Conservation (phyloP, 2,113 vertebrate species). For the Passer domesticus region DNA sequence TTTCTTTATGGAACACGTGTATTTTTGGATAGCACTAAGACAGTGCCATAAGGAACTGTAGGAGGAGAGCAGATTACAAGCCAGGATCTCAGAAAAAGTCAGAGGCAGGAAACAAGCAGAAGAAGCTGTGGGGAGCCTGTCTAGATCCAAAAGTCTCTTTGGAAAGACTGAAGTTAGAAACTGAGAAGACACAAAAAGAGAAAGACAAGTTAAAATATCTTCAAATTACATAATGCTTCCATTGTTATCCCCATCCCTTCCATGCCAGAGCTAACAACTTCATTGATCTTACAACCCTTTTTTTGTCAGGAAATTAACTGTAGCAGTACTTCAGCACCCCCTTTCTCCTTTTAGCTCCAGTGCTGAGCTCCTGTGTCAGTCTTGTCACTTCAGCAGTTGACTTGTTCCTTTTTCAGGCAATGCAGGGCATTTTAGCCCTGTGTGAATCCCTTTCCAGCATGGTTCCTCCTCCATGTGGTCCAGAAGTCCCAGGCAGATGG, state of each 20-base stretch:
- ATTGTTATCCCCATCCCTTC: not conserved
- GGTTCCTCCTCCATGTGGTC: not conserved
- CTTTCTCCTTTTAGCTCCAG: not conserved
- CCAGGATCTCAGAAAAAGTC: conserved; percentile 25
- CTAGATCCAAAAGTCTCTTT: not conserved
- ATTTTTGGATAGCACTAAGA: conserved; percentile 32
- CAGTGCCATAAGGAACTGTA: conserved; percentile 53
- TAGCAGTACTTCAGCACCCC: not conserved
- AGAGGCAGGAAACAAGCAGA: conserved; percentile 27
- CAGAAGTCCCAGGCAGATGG: not conserved
- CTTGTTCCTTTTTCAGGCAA: not conserved
- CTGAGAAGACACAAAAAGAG: not conserved
- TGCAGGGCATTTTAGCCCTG: not conserved
- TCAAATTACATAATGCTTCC: not conserved
- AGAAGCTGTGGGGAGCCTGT: not conserved
- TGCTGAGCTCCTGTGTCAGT: not conserved
- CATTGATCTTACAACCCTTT: not conserved
- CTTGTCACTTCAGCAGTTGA: not conserved
- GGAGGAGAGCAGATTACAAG: conserved; percentile 47
- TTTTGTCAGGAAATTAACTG: not conserved
- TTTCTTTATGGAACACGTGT: conserved; percentile 22
- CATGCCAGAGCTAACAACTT: not conserved
- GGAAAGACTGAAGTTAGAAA: not conserved
- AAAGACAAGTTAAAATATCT: not conserved
- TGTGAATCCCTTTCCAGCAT: not conserved